Base-by-base conservation (phyloP, 2,888 invertebrate genomes). In the Rotaria macrura region DNA sequence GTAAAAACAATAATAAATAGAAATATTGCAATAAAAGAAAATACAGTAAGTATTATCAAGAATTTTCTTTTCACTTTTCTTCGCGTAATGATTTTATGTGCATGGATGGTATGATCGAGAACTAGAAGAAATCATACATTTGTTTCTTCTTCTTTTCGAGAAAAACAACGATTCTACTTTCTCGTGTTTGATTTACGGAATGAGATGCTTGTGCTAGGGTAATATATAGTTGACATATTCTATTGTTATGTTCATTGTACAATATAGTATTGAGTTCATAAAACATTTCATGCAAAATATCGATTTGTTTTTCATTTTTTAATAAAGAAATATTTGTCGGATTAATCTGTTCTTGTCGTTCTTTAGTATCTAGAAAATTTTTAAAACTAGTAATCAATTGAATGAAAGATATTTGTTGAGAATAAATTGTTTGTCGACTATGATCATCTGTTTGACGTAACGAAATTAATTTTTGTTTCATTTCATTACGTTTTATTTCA, bases 261-360 rank as follows among this genome's bases (percentile, higher is more conserved):
- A 79, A 43, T 12, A 43, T 43, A 29, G 43, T 79, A 79, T 79
- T 40, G 10, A 79, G n/a, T 43, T 79, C 74, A 25, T 79, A 6
- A 38, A 79, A 79, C 43, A 79, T 79, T 43, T 79, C 74, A 25
- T 43, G 43, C 23, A 79, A 79, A 43, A 20, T 38, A 25, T 79
- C 74, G 25, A 79, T 43, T 79, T 79, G 74, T 43, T 79, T 38
- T 79, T 79, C 74, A 79, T 25, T 79, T 79, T 79, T 79, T 40
- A 10, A 2, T 43, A 43, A 43, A 9, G 23, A 25, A 40, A 34
- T 38, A 12, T 79, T 23, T 43, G 20, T 38, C 38, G 0, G 6
- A 34, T 23, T 79, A 17, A 25, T 40, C 20, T 12, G 34, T 29
- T 10, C 29, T 34, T 65, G 14, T 65, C 34, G 3, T 49, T 49